These are phyloP conservation scores for Meriones unguiculatus DNA, from an alignment of 2,113 vertebrate species.

Conservation along the genomic window DNA sequence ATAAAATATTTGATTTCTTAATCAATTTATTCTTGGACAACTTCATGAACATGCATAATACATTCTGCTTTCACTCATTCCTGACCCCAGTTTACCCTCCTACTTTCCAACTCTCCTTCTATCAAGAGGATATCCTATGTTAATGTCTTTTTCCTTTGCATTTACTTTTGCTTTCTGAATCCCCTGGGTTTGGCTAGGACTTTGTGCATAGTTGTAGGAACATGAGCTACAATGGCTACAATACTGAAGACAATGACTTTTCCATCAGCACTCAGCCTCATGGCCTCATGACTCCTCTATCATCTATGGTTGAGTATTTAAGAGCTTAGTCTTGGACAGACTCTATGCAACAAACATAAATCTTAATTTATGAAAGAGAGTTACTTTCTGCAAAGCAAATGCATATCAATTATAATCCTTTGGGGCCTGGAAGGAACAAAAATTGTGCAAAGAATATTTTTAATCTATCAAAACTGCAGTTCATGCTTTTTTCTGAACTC, in stretches of 20 bases:
- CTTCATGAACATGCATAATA: background rate
- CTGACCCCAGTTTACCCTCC: background rate
- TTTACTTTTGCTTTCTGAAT: background rate
- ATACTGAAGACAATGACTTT: background rate
- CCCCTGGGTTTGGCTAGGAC: background rate
- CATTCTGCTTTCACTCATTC: background rate
- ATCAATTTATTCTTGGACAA: background rate
- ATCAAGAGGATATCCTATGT: background rate
- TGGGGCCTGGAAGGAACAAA: background rate
- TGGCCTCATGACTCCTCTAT: no score
- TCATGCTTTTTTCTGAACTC: background rate
- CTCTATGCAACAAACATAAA: no score
- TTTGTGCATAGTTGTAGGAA: background rate
- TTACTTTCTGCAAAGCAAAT: background rate
- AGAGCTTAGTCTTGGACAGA: background rate
- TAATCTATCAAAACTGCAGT: background rate
- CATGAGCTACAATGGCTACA: no score
- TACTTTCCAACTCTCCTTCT: no score
- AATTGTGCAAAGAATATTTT: background rate
- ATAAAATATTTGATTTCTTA: background rate
- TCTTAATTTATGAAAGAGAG: background rate
- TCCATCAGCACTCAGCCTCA: background rate
- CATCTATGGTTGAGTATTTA: background rate
- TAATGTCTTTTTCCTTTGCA: background rate
- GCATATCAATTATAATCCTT: background rate